Base-by-base conservation (phyloP, 2,888 invertebrate genomes). In the Chydorus sphaericus region DNA sequence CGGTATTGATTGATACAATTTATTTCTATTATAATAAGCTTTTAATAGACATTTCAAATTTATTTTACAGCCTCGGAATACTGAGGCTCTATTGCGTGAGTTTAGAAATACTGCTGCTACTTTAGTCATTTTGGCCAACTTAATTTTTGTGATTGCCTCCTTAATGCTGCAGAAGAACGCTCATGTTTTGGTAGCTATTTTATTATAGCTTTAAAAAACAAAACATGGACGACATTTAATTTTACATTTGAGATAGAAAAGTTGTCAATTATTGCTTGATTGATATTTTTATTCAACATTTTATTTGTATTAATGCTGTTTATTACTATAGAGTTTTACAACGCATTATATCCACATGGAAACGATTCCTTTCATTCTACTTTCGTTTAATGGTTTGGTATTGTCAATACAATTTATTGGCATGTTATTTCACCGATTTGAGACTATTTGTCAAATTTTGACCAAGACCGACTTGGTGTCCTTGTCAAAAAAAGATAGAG, bases 91-190 rank as follows among this genome's bases (percentile, higher is more conserved):
- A 49, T 64, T 66, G 33, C 71, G 71, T 39, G 63, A 75, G 48
- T 62, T 74, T 44, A 75, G 75, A 65, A 70, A 70, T 59, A 66
- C 63, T 5, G 67, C 68, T n/a, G 70, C 70, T 57, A 68, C 67
- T 31, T 75, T 74, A 65, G 68, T 74, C 62, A 76, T 77, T 74
- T 65, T 75, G 54, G 77, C 77, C 64, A 70, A 74, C 52, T 67
- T 77, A n/a, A 77, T 75, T 68, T 73, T 76, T 48, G 69, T 76
- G 49, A 69, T 75, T 53, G 70, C 76, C 6, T 69, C 76, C 56
- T 70, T 76, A 55, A 68, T 77, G 30, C 76, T 77, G 64, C 64
- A 75, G 52, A 71, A 75, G 59, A 72, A 73, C 62, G 70, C 71
- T 58, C 66, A 65, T 57, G 64, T 74, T 44, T n/a, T n/a, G n/a